phyloP scores from a whole-genome alignment of 1,140 invertebrate species.

The Cylas formicarius region DNA sequence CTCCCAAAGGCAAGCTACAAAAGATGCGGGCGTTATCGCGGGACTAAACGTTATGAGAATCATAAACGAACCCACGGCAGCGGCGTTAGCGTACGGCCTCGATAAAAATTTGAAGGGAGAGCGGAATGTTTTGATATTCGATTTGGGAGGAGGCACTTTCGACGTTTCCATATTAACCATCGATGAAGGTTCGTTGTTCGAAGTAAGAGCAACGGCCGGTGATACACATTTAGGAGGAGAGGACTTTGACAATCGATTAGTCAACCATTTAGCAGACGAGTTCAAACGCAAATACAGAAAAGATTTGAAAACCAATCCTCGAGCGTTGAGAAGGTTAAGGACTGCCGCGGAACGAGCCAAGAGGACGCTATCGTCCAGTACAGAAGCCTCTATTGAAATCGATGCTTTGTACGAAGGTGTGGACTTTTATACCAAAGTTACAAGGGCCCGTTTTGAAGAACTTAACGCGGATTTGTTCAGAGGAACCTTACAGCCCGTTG shows the following conservation, averaged over 20 bases:
- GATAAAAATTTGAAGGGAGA: constrained; percentile 50
- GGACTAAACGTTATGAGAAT: constrained; percentile 51
- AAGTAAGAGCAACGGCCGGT: constrained; percentile 57
- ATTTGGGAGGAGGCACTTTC: constrained; percentile 49
- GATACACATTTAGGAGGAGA: constrained; percentile 60
- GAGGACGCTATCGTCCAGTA: constrained; percentile 47
- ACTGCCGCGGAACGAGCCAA: constrained; percentile 54
- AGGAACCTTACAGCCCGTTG: constrained; percentile 48
- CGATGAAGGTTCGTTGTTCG: constrained; percentile 61
- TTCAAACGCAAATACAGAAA: constrained; percentile 47
- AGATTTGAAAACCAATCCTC: constrained; percentile 43
- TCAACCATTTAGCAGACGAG: constrained; percentile 54
- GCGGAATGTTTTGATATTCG: constrained; percentile 48
- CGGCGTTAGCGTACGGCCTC: constrained; percentile 51
- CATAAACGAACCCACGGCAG: constrained; percentile 62
- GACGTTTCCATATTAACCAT: constrained; percentile 69
- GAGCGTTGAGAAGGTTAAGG: constrained; percentile 51
- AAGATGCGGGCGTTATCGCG: constrained; percentile 63
- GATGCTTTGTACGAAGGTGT: constrained; percentile 46
- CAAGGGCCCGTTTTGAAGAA: constrained; percentile 52
- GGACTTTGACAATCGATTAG: constrained; percentile 71
- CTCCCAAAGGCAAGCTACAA: constrained; percentile 40
- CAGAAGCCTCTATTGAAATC: constrained; percentile 47
- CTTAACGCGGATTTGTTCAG: constrained; percentile 47
- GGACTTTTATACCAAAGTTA: constrained; percentile 48